Base-by-base conservation (phyloP, 2,113 vertebrate genomes). In the Gallinago paraguaiae region DNA sequence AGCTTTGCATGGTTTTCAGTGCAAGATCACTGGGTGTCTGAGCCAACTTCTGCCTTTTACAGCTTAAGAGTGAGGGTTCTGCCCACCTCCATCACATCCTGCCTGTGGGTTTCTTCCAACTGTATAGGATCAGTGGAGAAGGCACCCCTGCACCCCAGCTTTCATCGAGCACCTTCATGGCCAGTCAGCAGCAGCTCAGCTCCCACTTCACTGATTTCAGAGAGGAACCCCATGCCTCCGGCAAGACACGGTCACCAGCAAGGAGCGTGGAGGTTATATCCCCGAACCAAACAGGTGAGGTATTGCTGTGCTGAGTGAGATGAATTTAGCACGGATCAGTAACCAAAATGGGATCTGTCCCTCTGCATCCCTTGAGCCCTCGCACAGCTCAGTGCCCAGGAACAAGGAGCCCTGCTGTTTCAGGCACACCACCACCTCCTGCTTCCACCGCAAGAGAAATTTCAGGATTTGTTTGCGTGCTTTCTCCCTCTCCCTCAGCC, bases 111-210 rank as follows among this genome's bases (percentile, higher is more conserved):
- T 64, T 82, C 53, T 51, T 56, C 51, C 1, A 2, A 39, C 37
- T 46, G 9, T 37, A 16, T 8, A 20, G 5, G 5, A 5, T 20
- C 17, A 25, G 23, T 43, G 46, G 70, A 59, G 24, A 76, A 37
- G 48, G 48, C 48, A 37, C 35, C 30, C 39, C 30, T 9, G 14
- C 16, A 17, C 10, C 18, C 23, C 16, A 33, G 56, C 31, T 50
- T 56, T 51, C 35, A 37, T 27, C 1, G 0, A 50, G 54, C 25
- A 63, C 61, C 17, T 43, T 41, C 22, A 24, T 17, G 41, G 39
- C 0, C 1, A 60, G 39, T 13, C 3, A 2, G n/a, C 45, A 61
- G 53, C 53, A 91, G 25, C 41, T 35, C 1, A 1, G 9, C 35
- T 82, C 43, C 70, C 50, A 27, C 51, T 46, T 70, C 19, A 9